A percentile compares a stretch with the other conserved stretches of the same genome.
These are phyloP conservation scores for Sylvia borin DNA, from an alignment of 2,797 vertebrate genomes.

Conservation along the genomic window DNA sequence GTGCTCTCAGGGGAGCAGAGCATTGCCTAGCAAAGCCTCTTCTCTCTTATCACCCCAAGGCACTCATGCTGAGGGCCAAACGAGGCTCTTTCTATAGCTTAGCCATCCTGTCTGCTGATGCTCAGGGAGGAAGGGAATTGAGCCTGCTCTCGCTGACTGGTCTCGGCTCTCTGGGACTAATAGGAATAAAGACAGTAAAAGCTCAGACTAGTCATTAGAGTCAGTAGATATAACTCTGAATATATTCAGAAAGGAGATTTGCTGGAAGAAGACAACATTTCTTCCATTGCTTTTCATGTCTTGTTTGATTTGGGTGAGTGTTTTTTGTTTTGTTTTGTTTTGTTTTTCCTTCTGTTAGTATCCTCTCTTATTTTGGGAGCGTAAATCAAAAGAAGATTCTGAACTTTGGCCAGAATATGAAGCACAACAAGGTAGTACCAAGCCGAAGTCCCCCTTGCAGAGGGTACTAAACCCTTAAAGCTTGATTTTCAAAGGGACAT, in stretches of 20 bases:
- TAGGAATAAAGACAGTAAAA: constrained; percentile 14
- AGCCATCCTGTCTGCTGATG: background rate
- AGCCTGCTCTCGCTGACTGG: background rate
- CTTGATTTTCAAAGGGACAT: background rate
- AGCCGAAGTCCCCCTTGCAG: background rate
- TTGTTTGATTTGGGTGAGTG: background rate
- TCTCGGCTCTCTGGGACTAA: background rate
- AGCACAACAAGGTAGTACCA: background rate
- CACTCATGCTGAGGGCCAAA: background rate
- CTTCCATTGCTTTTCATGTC: background rate
- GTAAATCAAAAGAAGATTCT: background rate
- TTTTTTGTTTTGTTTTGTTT: too few species aligned
- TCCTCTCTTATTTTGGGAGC: background rate
- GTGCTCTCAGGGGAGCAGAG: rapidly evolving
- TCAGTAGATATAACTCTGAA: background rate
- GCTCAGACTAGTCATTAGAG: constrained; percentile 20
- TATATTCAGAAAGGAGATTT: constrained; percentile 1
- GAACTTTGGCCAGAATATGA: background rate
- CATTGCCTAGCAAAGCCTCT: background rate
- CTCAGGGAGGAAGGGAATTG: background rate
- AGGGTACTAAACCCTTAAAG: background rate
- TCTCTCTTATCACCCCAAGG: background rate
- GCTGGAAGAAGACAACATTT: background rate
- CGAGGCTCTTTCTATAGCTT: background rate
- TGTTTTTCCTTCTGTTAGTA: background rate